Evolutionary conservation across 2,888 invertebrate species (phyloP), one percentile per base, ranked within the genome.

Genomic region (Allacma fusca): DNA sequence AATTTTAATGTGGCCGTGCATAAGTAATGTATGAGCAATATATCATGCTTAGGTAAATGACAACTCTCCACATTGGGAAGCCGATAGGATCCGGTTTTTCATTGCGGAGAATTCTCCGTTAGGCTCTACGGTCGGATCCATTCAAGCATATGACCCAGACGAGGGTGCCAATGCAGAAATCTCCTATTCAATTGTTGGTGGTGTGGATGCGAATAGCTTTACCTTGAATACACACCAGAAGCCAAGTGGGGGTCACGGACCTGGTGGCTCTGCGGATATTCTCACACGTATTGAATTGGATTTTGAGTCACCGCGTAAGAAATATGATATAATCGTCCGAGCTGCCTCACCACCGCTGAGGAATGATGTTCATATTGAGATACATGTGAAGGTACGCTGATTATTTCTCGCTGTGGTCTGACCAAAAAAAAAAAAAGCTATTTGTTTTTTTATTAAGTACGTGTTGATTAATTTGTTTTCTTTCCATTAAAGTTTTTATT

Each of bases 81-180:
- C 93, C 1, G 95, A 96, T 85, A 93, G 93, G 85, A 92, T 98
- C 19, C 91, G 92, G 0, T 90, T 97, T 57, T 95, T 94, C 86
- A 93, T 98, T 4, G 90, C 95, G 0, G 98, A 99, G 88, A 98
- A 99, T 86, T 96, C 96, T n/a, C 97, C 98, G 0, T 91, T 97
- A 0, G 98, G 97, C 0, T 95, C 97, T 0, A 93, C 94, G 0
- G 95, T 98, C 0, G 97, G 97, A 0, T 93, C 94, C 85, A 92
- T 98, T 76, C 91, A 92, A 85, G 95, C 97, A 0, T 92, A 91
- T 84, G 97, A 98, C 87, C 95, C 96, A 0, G 97, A 98, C 84
- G 95, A 96, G 85, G 97, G 96, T 0, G 90, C 91, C 0, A 96
- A 97, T 86, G 95, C 96, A 0, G 91, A 93, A 0, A 94, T 98